Evolutionary conservation across 2,797 vertebrate species (phyloP), one percentile per base, ranked within the genome.

Genomic region (Fratercula arctica): DNA sequence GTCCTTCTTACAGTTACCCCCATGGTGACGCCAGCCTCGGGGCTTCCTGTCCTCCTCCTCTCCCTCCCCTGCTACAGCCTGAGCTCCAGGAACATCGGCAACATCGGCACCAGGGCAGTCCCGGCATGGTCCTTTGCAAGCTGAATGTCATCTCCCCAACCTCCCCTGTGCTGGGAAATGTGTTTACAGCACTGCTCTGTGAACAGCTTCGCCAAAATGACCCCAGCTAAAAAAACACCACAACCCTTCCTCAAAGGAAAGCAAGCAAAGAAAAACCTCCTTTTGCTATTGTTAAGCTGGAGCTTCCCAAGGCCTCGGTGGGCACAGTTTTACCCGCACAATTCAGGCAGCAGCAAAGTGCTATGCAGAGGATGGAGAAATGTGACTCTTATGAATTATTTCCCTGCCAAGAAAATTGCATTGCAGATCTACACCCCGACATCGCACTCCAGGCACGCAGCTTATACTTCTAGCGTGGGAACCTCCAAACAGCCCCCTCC

Each of bases 41-140:
- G 16, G 10, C 18, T 60, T 64, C 18, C 67, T 19, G 8, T 19
- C 41, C 59, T 64, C 29, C 24, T 53, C 46, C 21, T 10, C 17
- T 48, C 28, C 43, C 37, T 17, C 6, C 16, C 20, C 37, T 91
- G n/a, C 64, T 37, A 10, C 39, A 60, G 75, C 23, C 87, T 12
- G 14, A 67, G 1, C 6, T 60, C 51, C 60, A 14, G 0, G 3
- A 18, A 35, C 15, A 6, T 2, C 24, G 60, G 29, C 8, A 85
- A 48, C 39, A 70, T 3, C 21, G 19, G 19, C n/a, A 67, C 11
- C 3, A 5, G 9, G 24, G 28, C 25, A 57, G 46, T 14, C n/a
- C 43, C 0, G 0, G 26, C 39, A 43, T 63, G 48, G 63, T 54
- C 50, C 41, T 85, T 73, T 54, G 33, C 9, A 81, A 59, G 39